Conservation (phyloP, 2,113 vertebrate genomes). For the Callipepla californica region DNA sequence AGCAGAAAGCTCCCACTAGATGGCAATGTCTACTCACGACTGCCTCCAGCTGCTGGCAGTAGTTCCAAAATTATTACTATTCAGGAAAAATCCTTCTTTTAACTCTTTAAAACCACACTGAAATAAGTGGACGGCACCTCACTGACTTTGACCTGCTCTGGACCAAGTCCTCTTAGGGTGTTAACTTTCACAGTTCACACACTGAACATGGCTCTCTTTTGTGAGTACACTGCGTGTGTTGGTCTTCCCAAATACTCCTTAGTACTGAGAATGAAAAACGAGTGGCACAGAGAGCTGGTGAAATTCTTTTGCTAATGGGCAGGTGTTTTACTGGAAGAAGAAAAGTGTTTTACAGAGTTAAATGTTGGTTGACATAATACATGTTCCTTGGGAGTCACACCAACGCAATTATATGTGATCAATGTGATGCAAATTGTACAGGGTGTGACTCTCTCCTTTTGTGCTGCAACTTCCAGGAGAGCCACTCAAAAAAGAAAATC, state of each 20-base stretch:
- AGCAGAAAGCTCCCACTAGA: slow-evolving; percentile 62
- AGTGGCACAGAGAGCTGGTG: neutral
- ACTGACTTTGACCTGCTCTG: neutral
- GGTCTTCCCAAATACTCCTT: neutral
- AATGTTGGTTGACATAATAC: neutral
- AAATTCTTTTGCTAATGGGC: neutral
- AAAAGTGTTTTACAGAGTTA: neutral
- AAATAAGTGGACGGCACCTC: neutral
- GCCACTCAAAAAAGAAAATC: neutral
- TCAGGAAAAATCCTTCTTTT: neutral
- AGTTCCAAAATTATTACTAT: neutral
- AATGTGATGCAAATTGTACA: neutral
- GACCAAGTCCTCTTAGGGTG: neutral
- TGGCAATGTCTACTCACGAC: slow-evolving; percentile 59
- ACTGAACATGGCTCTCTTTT: neutral
- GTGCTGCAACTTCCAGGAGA: neutral
- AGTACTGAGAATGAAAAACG: neutral
- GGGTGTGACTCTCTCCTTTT: neutral
- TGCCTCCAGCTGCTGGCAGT: neutral
- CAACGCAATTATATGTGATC: neutral
- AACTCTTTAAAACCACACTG: neutral
- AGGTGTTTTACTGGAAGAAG: neutral
- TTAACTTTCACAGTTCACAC: neutral
- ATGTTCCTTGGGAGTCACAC: neutral
- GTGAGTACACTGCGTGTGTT: accelerated